These are phyloP conservation scores for Pomacea canaliculata DNA, from an alignment of 2,888 invertebrate genomes.

Conservation along the genomic window DNA sequence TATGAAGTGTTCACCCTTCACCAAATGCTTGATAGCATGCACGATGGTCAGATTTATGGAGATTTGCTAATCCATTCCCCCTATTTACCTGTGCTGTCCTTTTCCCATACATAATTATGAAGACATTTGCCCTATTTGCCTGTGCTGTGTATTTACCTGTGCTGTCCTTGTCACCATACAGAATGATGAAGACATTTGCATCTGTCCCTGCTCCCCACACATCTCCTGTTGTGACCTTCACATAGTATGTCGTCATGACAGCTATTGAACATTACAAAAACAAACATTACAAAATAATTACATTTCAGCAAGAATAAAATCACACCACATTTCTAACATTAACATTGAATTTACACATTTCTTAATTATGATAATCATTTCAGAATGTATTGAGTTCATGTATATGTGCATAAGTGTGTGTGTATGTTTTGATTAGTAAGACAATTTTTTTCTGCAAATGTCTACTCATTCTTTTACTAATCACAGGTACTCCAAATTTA, in stretches of 20 bases:
- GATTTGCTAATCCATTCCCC: no score
- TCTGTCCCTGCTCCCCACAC: constrained; percentile 68
- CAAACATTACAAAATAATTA: neutral
- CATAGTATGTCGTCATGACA: constrained; percentile 68
- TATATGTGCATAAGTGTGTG: no score
- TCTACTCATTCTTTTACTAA: no score
- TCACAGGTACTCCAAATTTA: no score
- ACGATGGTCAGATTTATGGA: no score
- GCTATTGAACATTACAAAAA: constrained; percentile 45
- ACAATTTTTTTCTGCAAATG: no score
- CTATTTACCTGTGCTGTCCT: constrained; percentile 65
- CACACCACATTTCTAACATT: neutral
- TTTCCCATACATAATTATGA: constrained; percentile 65
- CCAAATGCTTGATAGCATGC: no score
- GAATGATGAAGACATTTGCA: constrained; percentile 66
- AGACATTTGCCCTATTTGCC: constrained; percentile 35
- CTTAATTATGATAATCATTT: no score
- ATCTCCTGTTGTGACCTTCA: constrained; percentile 66
- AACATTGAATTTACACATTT: constrained; percentile 66
- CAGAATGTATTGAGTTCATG: no score
- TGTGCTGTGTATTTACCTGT: constrained; percentile 54
- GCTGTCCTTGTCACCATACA: constrained; percentile 67
- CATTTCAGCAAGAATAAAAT: neutral
- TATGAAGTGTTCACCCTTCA: no score
- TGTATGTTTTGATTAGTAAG: no score